phyloP scores from a whole-genome alignment of 2,888 invertebrate genomes.

The Lasioglossum malachurum region DNA sequence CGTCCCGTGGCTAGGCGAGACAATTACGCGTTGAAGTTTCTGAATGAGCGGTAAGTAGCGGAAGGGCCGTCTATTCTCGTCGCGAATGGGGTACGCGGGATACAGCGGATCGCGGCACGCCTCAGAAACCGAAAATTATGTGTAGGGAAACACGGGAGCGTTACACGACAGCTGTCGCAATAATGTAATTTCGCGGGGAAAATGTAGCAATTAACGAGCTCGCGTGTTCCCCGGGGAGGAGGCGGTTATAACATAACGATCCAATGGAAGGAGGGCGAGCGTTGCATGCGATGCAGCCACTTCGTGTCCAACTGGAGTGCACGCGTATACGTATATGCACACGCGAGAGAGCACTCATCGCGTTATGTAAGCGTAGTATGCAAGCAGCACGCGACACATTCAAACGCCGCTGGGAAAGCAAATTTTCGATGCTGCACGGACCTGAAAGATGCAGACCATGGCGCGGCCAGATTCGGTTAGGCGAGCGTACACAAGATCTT shows the following conservation, averaged over 20 bases:
- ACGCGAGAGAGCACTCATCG: slow-evolving; percentile 27
- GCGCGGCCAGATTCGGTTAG: neutral
- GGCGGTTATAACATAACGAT: slow-evolving; percentile 53
- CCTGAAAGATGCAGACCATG: slow-evolving; percentile 34
- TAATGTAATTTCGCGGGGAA: slow-evolving; percentile 71
- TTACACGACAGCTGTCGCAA: slow-evolving; percentile 67
- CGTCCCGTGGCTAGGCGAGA: neutral
- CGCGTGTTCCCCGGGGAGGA: slow-evolving; percentile 45
- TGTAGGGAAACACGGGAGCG: slow-evolving; percentile 46
- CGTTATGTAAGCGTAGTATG: slow-evolving; percentile 37
- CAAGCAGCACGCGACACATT: slow-evolving; percentile 51
- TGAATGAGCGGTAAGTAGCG: slow-evolving; percentile 30
- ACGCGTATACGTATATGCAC: slow-evolving; percentile 18
- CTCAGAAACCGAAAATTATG: slow-evolving; percentile 49
- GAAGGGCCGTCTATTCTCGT: slow-evolving; percentile 36
- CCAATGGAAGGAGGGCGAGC: slow-evolving; percentile 43
- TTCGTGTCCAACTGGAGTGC: slow-evolving; percentile 29
- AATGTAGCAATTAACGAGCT: slow-evolving; percentile 74
- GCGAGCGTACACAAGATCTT: neutral
- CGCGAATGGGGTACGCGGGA: slow-evolving; percentile 3
- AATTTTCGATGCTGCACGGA: slow-evolving; percentile 60
- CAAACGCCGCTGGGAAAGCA: slow-evolving; percentile 52
- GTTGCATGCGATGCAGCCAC: slow-evolving; percentile 43
- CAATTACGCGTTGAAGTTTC: neutral
- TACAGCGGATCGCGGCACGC: slow-evolving; percentile 27